Percentiles rank a stretch among this genome's conserved stretches.
Conservation (phyloP, 2,888 invertebrate genomes). For the Hofmannophila pseudospretella region DNA sequence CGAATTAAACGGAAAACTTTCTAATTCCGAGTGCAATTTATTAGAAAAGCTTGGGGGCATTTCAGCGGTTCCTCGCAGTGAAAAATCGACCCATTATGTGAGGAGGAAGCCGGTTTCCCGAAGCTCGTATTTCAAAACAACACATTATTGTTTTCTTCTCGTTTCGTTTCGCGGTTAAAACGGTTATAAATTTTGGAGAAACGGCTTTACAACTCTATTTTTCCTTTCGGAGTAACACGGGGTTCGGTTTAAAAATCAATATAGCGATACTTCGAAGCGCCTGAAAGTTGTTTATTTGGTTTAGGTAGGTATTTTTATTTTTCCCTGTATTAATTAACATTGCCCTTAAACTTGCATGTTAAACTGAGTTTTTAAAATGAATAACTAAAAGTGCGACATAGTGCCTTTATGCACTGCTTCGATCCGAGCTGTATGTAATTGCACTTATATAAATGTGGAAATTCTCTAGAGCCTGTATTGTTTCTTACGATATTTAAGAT, state of each 20-base stretch:
- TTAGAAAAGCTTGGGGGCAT: constrained; percentile 49
- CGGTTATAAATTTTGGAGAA: constrained; percentile 55
- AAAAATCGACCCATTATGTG: constrained; percentile 67
- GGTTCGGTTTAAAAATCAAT: constrained; percentile 6
- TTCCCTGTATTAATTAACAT: constrained; percentile 1
- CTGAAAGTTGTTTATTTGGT: no score
- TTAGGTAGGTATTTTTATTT: neutral
- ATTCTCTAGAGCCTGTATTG: no score
- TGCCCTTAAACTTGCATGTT: no score
- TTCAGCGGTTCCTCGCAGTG: constrained; percentile 59
- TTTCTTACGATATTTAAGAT: no score
- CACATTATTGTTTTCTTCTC: constrained; percentile 70
- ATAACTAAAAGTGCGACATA: no score
- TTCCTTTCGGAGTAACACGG: constrained; percentile 27
- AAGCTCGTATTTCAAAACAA: constrained; percentile 69
- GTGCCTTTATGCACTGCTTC: no score
- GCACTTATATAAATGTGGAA: no score
- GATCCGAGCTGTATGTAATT: no score
- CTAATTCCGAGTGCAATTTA: constrained; percentile 52
- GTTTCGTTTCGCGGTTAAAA: constrained; percentile 59
- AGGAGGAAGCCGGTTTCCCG: constrained; percentile 39
- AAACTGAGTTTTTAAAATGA: no score
- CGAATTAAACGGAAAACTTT: constrained; percentile 41
- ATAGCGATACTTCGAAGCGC: constrained; percentile 7
- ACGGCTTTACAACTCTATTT: constrained; percentile 38